A percentile compares a stretch with the other conserved stretches of the same genome.
phyloP scores from a whole-genome alignment of 2,888 invertebrate genomes.

The Anagyrus pseudococci region DNA sequence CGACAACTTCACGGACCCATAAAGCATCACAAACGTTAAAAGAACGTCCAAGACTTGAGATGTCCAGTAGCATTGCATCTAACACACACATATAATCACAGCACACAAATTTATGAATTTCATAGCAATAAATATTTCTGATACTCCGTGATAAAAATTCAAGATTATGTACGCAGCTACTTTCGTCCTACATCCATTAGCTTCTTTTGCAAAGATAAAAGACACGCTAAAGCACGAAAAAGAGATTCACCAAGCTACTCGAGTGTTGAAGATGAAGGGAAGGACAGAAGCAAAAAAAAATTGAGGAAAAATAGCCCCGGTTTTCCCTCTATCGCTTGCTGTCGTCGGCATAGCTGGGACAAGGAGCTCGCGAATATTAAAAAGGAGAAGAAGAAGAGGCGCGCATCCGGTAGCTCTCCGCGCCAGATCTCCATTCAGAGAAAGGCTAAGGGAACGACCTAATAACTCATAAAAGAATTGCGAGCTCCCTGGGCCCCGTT shows the following conservation, averaged over 20 bases:
- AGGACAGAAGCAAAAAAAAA: background rate
- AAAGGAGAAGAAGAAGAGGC: background rate
- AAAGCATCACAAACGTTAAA: background rate
- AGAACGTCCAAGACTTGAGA: background rate
- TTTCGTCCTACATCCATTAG: too few relatives aligned
- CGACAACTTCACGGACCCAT: background rate
- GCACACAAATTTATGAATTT: background rate
- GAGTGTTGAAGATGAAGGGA: too few relatives aligned
- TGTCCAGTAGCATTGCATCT: too few relatives aligned
- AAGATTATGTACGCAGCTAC: too few relatives aligned
- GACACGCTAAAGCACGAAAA: background rate
- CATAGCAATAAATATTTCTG: too few relatives aligned
- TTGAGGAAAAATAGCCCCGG: constrained; percentile 20
- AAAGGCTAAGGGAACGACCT: constrained; percentile 29
- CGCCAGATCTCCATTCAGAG: constrained; percentile 20
- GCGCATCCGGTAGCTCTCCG: background rate
- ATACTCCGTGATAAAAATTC: too few relatives aligned
- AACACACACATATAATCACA: background rate
- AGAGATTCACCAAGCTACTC: background rate
- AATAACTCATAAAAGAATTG: constrained; percentile 38
- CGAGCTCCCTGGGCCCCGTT: background rate
- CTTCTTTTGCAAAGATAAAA: background rate
- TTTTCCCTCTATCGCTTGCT: constrained; percentile 19
- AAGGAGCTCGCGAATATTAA: background rate
- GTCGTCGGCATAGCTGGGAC: constrained; percentile 6